Conservation (phyloP, 2,888 invertebrate genomes). For the Unio delphinus region DNA sequence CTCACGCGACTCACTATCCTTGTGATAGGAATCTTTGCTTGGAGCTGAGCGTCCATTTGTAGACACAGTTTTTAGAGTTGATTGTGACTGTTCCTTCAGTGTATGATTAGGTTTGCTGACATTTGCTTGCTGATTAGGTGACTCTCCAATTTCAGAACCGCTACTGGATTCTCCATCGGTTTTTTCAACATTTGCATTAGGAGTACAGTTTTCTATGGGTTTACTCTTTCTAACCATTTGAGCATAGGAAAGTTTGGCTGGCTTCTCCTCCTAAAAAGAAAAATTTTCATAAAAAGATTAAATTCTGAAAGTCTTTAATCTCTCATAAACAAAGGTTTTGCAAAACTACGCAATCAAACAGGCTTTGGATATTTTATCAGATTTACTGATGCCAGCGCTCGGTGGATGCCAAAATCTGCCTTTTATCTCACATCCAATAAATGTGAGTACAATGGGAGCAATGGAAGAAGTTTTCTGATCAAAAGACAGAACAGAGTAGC, state of each 20-base stretch:
- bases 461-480: no score
- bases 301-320: no score
- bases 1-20: constrained; percentile 47
- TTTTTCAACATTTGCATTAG: constrained; percentile 8
- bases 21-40: constrained; percentile 21
- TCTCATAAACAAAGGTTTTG: no score
- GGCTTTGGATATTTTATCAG: no score
- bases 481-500: no score
- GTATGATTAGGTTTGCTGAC: constrained; percentile 30
- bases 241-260: constrained; percentile 59
- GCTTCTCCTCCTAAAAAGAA: neutral
- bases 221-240: constrained; percentile 58
- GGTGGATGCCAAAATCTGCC: no score
- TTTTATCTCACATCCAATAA: no score
- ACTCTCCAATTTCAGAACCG: constrained; percentile 12
- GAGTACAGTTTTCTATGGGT: constrained; percentile 28
- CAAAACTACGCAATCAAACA: no score
- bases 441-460: no score
- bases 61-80: constrained; percentile 30
- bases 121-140: constrained; percentile 12
- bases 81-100: constrained; percentile 48
- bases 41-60: constrained; percentile 26
- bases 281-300: no score
- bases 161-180: constrained; percentile 1
- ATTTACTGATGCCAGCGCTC: no score